Conservation (phyloP, 2,113 vertebrate species). For the Macroglossus sobrinus region DNA sequence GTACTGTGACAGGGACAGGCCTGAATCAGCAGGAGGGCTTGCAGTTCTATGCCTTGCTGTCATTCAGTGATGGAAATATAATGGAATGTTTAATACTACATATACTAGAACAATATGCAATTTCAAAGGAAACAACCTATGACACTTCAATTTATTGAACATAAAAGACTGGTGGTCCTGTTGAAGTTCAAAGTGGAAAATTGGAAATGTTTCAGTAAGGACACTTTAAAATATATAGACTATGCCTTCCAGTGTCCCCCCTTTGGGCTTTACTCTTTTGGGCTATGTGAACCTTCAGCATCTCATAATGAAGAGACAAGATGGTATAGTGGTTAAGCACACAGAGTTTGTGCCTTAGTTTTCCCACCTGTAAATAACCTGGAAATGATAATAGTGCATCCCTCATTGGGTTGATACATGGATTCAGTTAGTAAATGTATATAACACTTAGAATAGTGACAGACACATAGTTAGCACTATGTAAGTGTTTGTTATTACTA, state of each 20-base stretch:
- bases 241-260: background rate
- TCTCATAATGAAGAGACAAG: background rate
- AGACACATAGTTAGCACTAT: background rate
- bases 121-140: constrained; percentile 36
- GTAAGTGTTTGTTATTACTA: background rate
- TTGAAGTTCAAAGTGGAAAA: background rate
- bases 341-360: background rate
- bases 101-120: background rate
- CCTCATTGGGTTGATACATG: background rate
- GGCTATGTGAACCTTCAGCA: background rate
- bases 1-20: background rate
- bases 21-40: background rate
- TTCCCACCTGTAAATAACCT: background rate
- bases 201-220: background rate
- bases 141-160: constrained; percentile 25
- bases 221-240: background rate
- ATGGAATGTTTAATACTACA: background rate
- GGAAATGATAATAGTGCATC: background rate
- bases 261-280: background rate
- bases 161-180: background rate
- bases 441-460: background rate
- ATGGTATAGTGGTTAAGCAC: background rate
- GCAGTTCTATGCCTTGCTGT: background rate
- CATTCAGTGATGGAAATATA: constrained; percentile 31
- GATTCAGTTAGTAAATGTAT: background rate